phyloP scores from a whole-genome alignment of 2,113 vertebrate species.

The Opisthocomus hoazin region DNA sequence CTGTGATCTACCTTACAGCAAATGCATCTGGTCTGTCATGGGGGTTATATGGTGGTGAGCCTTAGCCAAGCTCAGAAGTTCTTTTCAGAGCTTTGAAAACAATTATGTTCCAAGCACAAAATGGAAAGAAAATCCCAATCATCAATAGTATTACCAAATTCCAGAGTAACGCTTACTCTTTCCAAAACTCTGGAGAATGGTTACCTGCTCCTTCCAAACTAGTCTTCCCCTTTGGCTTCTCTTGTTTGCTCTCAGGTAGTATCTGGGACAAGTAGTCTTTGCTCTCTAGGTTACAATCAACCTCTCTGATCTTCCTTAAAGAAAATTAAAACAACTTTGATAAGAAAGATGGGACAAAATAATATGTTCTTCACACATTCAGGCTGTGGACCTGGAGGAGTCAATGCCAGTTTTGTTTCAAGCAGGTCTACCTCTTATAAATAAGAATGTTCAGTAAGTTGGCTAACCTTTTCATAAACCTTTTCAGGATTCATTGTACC shows the following conservation, averaged over 20 bases:
- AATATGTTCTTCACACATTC: background rate
- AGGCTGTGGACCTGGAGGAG: background rate
- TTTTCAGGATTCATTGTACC: background rate
- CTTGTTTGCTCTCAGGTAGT: background rate
- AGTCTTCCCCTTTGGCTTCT: background rate
- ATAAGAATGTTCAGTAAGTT: background rate
- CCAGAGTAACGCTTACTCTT: background rate
- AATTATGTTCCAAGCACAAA: background rate
- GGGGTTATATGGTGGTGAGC: background rate
- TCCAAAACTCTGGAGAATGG: background rate
- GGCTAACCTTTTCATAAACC: background rate
- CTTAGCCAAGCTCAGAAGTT: background rate
- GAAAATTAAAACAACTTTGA: background rate
- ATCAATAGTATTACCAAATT: background rate
- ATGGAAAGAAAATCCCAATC: background rate
- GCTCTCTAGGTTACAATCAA: background rate
- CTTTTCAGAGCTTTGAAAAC: background rate
- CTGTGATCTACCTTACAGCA: background rate
- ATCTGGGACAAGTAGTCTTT: background rate
- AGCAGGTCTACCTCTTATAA: background rate
- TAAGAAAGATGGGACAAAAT: background rate
- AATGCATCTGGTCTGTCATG: background rate
- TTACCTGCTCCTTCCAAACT: background rate
- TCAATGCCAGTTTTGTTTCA: background rate
- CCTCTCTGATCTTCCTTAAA: background rate